Evolutionary conservation across 2,888 invertebrate genomes (phyloP).

Genomic region (Eilema caniola): DNA sequence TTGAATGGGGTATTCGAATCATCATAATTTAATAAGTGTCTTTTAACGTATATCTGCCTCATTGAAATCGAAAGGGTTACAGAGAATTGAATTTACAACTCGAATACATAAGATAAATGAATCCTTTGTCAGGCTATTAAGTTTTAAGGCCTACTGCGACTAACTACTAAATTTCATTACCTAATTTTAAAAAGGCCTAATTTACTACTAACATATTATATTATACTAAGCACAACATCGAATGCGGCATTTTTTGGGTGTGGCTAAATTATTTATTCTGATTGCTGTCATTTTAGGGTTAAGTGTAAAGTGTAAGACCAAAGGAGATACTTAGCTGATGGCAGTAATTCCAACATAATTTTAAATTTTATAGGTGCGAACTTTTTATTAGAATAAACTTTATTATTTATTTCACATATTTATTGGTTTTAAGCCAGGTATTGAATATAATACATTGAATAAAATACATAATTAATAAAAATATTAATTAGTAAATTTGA

Average conservation of each 20-base stretch:
- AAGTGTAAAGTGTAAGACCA: not conserved
- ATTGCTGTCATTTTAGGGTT: not conserved
- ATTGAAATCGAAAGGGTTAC: slow-evolving; percentile 29
- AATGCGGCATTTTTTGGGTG: slow-evolving; percentile 23
- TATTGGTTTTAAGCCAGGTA: too few relatives aligned
- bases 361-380: not conserved
- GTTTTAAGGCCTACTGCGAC: slow-evolving; percentile 49
- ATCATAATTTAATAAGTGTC: slow-evolving; percentile 39
- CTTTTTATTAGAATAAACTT: not conserved
- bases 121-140: slow-evolving; percentile 40
- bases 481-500: too few relatives aligned
- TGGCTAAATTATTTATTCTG: not conserved
- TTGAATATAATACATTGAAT: too few relatives aligned
- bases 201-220: slow-evolving; percentile 33
- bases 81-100: slow-evolving; percentile 35
- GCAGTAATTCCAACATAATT: too few relatives aligned
- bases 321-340: not conserved
- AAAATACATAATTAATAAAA: too few relatives aligned
- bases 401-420: not conserved
- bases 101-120: slow-evolving; percentile 36
- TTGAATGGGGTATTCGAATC: not conserved
- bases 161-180: slow-evolving; percentile 41
- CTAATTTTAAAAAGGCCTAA: slow-evolving; percentile 38
- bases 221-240: slow-evolving; percentile 26
- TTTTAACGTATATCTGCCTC: slow-evolving; percentile 38